These are phyloP conservation scores for Melanophora roralis DNA, from an alignment of 2,888 invertebrate species.

Conservation along the genomic window DNA sequence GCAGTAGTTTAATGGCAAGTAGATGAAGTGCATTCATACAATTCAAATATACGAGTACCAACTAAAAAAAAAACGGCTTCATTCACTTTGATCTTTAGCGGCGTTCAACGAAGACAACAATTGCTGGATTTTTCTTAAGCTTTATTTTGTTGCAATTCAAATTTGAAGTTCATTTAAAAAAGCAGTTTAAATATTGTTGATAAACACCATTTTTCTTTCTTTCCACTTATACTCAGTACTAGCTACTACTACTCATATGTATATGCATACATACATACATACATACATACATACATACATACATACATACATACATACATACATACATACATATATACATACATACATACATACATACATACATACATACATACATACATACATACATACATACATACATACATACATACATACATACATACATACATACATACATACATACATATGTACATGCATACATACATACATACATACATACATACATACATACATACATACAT, in stretches of 20 bases:
- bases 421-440: not conserved
- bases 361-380: not conserved
- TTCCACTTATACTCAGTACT: not conserved
- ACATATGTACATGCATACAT: not conserved
- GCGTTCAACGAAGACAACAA: constrained; percentile 53
- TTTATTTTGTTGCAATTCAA: constrained; percentile 33
- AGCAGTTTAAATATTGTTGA: constrained; percentile 67
- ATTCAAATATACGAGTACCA: constrained; percentile 44
- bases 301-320: not conserved
- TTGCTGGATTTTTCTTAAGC: constrained; percentile 41
- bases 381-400: not conserved
- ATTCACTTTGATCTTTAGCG: constrained; percentile 54
- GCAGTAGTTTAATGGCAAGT: constrained; percentile 66
- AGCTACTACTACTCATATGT: not conserved
- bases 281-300: not conserved
- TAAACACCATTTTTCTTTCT: constrained; percentile 67
- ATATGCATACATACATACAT: not conserved
- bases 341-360: not conserved
- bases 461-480: not conserved
- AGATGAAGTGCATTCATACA: constrained; percentile 55
- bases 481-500: not conserved
- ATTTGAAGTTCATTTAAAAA: constrained; percentile 64
- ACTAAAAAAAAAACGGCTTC: constrained; percentile 36
- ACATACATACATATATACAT: not conserved
- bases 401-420: not conserved